phyloP scores from a whole-genome alignment of 1,140 invertebrate species.

The Eubasilissa regina region DNA sequence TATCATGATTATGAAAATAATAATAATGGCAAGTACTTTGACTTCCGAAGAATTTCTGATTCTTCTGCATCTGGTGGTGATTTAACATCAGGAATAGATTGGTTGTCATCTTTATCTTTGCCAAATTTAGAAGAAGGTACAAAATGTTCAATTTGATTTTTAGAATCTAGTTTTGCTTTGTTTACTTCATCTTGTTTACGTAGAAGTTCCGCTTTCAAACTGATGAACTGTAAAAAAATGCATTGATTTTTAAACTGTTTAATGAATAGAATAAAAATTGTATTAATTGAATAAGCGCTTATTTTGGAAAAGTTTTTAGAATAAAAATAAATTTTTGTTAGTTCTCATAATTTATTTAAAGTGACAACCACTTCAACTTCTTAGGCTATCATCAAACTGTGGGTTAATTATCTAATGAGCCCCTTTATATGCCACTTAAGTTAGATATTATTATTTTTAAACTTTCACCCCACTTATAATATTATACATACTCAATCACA shows the following conservation, averaged over 20 bases:
- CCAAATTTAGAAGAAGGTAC: conserved; percentile 61
- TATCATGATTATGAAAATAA: background rate
- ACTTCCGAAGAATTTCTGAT: conserved; percentile 73
- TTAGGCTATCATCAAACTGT: too few species aligned
- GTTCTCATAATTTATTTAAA: too few species aligned
- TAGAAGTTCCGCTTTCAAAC: conserved; percentile 83
- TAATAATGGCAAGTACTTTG: conserved; percentile 70
- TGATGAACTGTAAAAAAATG: conserved; percentile 72
- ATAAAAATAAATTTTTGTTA: too few species aligned
- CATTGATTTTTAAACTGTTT: background rate
- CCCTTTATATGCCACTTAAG: too few species aligned
- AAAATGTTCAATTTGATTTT: conserved; percentile 68
- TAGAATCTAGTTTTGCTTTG: conserved; percentile 73
- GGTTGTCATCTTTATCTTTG: conserved; percentile 60
- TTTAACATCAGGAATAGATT: conserved; percentile 65
- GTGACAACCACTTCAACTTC: too few species aligned
- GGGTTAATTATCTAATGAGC: too few species aligned
- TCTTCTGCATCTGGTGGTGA: conserved; percentile 72
- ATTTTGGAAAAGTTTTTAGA: too few species aligned
- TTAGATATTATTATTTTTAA: too few species aligned
- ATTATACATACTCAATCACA: too few species aligned
- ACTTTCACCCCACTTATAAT: too few species aligned
- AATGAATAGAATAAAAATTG: too few species aligned
- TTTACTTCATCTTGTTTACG: conserved; percentile 84
- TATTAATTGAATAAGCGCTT: too few species aligned